Base-by-base conservation (phyloP, 1,140 invertebrate species). In the Brachionus asplanchnoidis region DNA sequence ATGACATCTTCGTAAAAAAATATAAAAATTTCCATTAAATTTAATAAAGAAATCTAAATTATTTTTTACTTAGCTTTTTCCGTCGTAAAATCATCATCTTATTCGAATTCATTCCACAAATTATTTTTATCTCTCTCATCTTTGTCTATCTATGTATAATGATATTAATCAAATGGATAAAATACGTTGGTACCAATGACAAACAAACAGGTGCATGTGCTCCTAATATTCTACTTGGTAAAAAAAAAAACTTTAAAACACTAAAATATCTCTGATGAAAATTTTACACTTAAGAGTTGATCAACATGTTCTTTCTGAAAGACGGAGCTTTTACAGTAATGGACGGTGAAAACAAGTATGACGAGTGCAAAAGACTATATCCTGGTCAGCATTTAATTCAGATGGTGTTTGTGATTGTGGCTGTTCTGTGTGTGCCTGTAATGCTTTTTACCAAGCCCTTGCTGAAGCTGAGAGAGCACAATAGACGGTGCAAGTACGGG, bases 131-230 rank as follows among this genome's bases (percentile, higher is more conserved):
- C 60, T 87, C 93, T 32, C 92, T 94, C 42, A 92, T 99, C 40
- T 99, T 99, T 92, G 93, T 94, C 65, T 99, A 98, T 91, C 93
- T 99, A 91, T 94, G 95, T 50, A 91, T 95, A 85, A 92, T 98
- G 91, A 92, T 94, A 66, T 94, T 97, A 88, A 92, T 93, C 86
- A 99, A 99, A 89, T 99, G 96, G 95, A 86, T 95, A 73, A 90
- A 92, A 40, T 97, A 94, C 88, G 92, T 91, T 70, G 87, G 88
- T 17, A 91, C 91, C 4, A 88, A 90, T 84, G 90, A 89, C 40
- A 84, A 86, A 20, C 86, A 86, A 5, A 85, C 85, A 5, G 68
- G 86, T 87, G 88, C 86, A 28, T 92, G 91, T 88, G 92, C 93
- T 50, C 93, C 92, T 5, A 92, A 91, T 87, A 88, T 93, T 70